A percentile compares a stretch with the other conserved stretches of the same genome.
These are phyloP conservation scores for Rhodophaea formosa DNA, from an alignment of 2,888 invertebrate genomes.

Conservation along the genomic window DNA sequence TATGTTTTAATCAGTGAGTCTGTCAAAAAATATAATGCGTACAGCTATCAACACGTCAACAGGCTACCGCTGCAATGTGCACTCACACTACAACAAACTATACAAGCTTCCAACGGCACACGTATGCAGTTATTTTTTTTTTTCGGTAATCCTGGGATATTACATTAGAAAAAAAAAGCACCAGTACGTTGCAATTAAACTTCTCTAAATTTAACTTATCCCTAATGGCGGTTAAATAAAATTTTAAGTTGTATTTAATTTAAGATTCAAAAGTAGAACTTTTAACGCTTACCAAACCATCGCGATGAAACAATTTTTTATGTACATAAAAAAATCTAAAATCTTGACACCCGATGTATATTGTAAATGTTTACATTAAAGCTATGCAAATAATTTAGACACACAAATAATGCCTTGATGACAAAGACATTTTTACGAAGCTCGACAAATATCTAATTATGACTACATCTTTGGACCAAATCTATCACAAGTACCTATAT, in stretches of 20 bases:
- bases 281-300: no score
- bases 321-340: no score
- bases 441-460: not conserved
- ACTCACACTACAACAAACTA: slow-evolving; percentile 51
- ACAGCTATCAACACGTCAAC: slow-evolving; percentile 65
- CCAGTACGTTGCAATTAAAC: not conserved
- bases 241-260: no score
- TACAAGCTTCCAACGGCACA: slow-evolving; percentile 30
- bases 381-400: no score
- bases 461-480: slow-evolving; percentile 15
- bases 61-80: slow-evolving; percentile 66
- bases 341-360: no score
- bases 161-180: not conserved
- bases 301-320: no score
- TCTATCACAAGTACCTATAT: slow-evolving; percentile 8
- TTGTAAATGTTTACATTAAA: no score
- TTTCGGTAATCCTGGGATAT: no score
- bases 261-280: no score
- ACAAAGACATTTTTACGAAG: not conserved
- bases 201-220: no score
- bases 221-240: no score
- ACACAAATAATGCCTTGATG: no score
- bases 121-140: slow-evolving; percentile 13
- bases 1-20: slow-evolving; percentile 69
- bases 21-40: slow-evolving; percentile 77